Evolutionary conservation across 2,888 invertebrate genomes (phyloP).

Genomic region (Conops quadrifasciatus): DNA sequence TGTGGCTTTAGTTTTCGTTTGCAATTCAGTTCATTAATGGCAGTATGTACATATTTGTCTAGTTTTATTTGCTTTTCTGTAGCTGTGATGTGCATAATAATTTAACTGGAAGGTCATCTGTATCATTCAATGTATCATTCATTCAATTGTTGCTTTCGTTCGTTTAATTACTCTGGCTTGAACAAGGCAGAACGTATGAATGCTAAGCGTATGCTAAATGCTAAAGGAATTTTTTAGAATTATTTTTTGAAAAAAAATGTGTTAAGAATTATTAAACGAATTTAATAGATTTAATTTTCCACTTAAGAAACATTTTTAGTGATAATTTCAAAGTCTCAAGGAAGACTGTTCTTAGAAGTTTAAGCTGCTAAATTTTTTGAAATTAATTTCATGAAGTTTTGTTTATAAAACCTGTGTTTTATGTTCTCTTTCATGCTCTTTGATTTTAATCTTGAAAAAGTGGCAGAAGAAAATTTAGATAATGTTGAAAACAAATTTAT

Average conservation of each 20-base stretch:
- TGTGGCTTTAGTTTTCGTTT: too few species aligned
- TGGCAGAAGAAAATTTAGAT: too few species aligned
- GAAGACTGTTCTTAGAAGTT: too few species aligned
- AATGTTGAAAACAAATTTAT: too few species aligned
- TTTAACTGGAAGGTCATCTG: background rate
- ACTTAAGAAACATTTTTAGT: background rate
- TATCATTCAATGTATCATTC: background rate
- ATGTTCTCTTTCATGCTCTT: too few species aligned
- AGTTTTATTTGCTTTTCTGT: background rate
- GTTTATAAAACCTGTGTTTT: too few species aligned
- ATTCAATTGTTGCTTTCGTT: background rate
- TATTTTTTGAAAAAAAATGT: background rate
- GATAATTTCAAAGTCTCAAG: too few species aligned
- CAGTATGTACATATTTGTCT: background rate
- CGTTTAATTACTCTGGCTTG: background rate
- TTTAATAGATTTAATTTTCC: background rate
- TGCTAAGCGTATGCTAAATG: background rate
- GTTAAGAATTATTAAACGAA: background rate
- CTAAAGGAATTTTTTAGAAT: background rate
- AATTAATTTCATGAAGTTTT: too few species aligned
- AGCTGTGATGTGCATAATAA: background rate
- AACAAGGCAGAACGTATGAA: background rate
- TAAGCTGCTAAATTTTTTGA: too few species aligned
- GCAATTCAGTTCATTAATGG: too few species aligned
- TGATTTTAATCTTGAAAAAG: too few species aligned